phyloP scores from a whole-genome alignment of 2,113 vertebrate species.

The Centropristis striata region DNA sequence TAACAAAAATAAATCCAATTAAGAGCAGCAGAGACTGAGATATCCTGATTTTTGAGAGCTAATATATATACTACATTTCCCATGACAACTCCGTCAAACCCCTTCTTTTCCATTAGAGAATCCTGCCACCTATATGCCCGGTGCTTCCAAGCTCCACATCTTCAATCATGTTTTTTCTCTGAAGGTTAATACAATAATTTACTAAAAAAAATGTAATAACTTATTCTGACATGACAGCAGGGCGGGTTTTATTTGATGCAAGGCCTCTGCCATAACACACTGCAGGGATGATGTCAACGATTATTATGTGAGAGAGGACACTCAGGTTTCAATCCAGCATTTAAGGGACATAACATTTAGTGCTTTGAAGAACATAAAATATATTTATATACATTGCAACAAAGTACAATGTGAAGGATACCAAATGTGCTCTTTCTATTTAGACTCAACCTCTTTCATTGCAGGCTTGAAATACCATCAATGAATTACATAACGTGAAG shows the following conservation, averaged over 20 bases:
- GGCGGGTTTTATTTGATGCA: not conserved
- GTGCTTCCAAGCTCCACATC: not conserved
- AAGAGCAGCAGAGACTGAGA: not conserved
- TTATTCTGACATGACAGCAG: not conserved
- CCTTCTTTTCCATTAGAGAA: not conserved
- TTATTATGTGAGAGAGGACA: not conserved
- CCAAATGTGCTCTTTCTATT: not conserved
- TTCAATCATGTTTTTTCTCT: not conserved
- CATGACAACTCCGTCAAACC: not conserved
- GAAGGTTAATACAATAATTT: not conserved
- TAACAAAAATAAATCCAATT: too few species aligned
- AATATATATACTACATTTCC: not conserved
- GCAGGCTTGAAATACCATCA: conserved; percentile 9
- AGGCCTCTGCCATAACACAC: not conserved
- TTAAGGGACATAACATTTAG: not conserved
- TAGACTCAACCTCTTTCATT: not conserved
- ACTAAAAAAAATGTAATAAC: not conserved
- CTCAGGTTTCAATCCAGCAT: not conserved
- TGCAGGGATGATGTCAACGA: not conserved
- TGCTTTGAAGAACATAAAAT: not conserved
- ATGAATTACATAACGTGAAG: conserved; percentile 26
- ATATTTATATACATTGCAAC: not conserved
- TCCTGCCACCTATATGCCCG: not conserved
- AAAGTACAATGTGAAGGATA: not conserved
- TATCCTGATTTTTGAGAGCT: not conserved